Base-by-base conservation (phyloP, 2,888 invertebrate species). In the Sarcophaga caerulescens region DNA sequence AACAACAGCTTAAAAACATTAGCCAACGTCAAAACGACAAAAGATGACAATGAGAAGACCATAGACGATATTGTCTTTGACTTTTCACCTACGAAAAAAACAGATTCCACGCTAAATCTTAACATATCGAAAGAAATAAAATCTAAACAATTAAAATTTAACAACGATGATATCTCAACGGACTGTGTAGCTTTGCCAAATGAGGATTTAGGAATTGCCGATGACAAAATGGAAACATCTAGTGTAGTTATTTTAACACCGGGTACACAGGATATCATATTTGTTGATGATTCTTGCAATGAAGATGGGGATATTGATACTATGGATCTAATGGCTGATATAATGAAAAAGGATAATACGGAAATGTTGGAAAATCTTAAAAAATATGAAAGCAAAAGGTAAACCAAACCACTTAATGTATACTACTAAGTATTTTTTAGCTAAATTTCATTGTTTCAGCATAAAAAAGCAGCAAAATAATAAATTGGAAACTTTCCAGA, bases 161-260 rank as follows among this genome's bases (percentile, higher is more conserved):
- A 35, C 57, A 52, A 70, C 12, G 63, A 63, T 59, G 84, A 81
- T 1, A 70, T 45, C 10, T 66, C 74, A 19, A 70, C 44, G 3
- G 81, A 81, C 25, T 81, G 76, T 35, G 60, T 21, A 4, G 76
- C 76, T 17, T 23, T 74, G 12, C 70, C 68, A 1, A 65, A 62
- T 25, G 78, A 75, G 21, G 35, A 75, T 19, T 35, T 71, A 19
- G 44, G n/a, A 4, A 14, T 59, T 14, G 78, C 23, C 5, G 57
- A 70, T 17, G 25, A 47, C n/a, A 82, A 68, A 69, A 68, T 62
- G 0, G 77, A 86, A 71, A 60, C 71, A 12, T 84, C 84, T 10
- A 92, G 93, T 81, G 89, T 92, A 4, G 80, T 92, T 0, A 81
- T 91, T 52, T 87, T 92, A 47, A 90, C 92, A 14, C 92, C 92